Percentiles rank a stretch among this genome's conserved stretches.
These are phyloP conservation scores for Sprattus sprattus DNA, from an alignment of 2,113 vertebrate genomes.

Conservation along the genomic window DNA sequence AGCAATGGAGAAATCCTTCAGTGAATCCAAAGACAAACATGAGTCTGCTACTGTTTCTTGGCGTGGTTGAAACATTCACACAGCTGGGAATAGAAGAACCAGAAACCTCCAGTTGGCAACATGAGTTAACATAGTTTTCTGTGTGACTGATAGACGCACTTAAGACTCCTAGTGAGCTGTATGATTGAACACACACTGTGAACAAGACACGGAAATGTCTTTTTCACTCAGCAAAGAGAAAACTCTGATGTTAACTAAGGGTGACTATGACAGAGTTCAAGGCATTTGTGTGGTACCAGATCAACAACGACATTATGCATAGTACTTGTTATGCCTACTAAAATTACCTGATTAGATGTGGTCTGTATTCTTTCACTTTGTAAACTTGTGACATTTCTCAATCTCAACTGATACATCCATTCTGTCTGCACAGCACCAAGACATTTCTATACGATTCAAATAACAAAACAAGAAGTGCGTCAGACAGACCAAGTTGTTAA, in stretches of 20 bases:
- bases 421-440: neutral
- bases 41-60: neutral
- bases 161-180: no score
- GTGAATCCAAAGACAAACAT: neutral
- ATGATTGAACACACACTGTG: no score
- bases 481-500: neutral
- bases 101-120: neutral
- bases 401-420: neutral
- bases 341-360: neutral
- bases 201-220: neutral
- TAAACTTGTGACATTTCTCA: neutral
- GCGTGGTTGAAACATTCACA: neutral
- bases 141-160: neutral
- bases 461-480: no score
- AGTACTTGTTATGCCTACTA: neutral
- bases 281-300: no score
- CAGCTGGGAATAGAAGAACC: neutral
- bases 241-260: neutral
- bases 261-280: no score
- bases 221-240: neutral
- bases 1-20: neutral
- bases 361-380: neutral
- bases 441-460: neutral
- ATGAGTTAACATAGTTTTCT: neutral
- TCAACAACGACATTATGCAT: neutral